Evolutionary conservation across 2,113 vertebrate genomes (phyloP).

Genomic region (Colossoma macropomum): DNA sequence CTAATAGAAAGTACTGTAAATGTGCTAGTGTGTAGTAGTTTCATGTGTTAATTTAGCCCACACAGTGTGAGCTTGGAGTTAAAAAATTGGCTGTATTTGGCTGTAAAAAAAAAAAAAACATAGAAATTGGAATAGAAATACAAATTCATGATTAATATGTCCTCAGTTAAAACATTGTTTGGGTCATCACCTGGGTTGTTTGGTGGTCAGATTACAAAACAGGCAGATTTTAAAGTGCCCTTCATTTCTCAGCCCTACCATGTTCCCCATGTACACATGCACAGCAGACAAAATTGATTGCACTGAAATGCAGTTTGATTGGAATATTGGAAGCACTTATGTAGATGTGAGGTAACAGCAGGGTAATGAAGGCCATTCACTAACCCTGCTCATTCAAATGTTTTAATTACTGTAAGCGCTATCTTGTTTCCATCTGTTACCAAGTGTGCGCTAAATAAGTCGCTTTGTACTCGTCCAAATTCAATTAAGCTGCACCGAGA

Average conservation of each 20-base stretch:
- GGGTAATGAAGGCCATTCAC: constrained; percentile 50
- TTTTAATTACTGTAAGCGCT: constrained; percentile 58
- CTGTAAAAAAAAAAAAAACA: too few species aligned
- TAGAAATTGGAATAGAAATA: too few species aligned
- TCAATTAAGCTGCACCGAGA: constrained; percentile 47
- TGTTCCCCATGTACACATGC: constrained; percentile 19
- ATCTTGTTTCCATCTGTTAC: constrained; percentile 61
- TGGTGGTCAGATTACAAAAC: background rate
- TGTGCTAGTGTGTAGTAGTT: too few species aligned
- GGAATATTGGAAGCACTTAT: constrained; percentile 30
- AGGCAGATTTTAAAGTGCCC: background rate
- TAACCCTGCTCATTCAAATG: constrained; percentile 49
- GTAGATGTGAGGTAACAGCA: constrained; percentile 39
- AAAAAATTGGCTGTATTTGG: too few species aligned
- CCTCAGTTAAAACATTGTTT: background rate
- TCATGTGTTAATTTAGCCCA: too few species aligned
- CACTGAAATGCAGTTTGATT: constrained; percentile 40
- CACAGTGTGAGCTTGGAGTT: too few species aligned
- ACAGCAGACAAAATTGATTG: constrained; percentile 37
- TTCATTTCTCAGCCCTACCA: background rate
- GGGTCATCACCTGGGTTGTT: background rate
- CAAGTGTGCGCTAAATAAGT: constrained; percentile 45
- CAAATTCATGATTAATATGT: too few species aligned
- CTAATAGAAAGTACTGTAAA: too few species aligned
- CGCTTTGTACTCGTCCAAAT: constrained; percentile 56